These are phyloP conservation scores for Heptranchias perlo DNA, from an alignment of 2,113 vertebrate species.

Conservation along the genomic window DNA sequence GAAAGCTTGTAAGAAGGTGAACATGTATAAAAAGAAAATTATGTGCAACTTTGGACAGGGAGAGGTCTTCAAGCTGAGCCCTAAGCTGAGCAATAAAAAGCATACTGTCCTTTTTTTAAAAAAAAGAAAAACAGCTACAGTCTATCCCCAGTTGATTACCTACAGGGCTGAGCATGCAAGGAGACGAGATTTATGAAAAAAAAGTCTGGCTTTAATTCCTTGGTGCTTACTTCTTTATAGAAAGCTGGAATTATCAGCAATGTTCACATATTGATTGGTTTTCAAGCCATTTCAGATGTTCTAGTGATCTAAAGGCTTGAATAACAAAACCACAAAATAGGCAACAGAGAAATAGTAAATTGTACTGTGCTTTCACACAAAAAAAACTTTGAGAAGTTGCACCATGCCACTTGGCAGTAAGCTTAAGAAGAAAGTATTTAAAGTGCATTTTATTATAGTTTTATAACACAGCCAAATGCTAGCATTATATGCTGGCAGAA, in stretches of 20 bases:
- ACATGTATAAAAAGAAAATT: neutral
- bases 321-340: neutral
- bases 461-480: neutral
- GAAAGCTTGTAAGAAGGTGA: neutral
- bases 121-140: neutral
- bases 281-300: neutral
- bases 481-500: neutral
- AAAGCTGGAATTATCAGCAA: neutral
- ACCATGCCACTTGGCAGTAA: neutral
- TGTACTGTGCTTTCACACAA: neutral
- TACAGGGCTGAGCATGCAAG: neutral
- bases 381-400: neutral
- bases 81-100: neutral
- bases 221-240: neutral
- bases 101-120: neutral
- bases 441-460: neutral
- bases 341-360: neutral
- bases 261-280: no score
- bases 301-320: neutral
- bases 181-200: neutral
- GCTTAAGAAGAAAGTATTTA: neutral
- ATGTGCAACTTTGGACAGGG: neutral
- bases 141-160: neutral
- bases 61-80: neutral
- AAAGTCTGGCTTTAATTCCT: neutral